Evolutionary conservation across 2,888 invertebrate species (phyloP).

Genomic region (Pristionchus fissidentatus): DNA sequence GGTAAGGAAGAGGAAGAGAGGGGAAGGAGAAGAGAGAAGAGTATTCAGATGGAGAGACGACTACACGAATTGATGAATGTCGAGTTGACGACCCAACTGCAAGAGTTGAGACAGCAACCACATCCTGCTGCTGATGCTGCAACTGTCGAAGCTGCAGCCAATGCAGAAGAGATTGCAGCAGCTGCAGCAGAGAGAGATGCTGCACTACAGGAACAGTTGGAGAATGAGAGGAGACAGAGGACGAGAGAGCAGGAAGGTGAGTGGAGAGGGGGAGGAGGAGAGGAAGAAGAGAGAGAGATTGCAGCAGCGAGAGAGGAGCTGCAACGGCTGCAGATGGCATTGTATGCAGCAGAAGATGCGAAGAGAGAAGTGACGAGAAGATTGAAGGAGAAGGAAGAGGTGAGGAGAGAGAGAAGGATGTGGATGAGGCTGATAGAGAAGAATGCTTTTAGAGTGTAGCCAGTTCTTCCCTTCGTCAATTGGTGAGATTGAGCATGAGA

Average conservation of each 20-base stretch:
- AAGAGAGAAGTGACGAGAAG: constrained; percentile 12
- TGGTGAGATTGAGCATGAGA: constrained; percentile 38
- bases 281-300: background rate
- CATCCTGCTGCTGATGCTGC: background rate
- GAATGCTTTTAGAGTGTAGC: background rate
- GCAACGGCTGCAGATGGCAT: constrained; percentile 9
- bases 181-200: constrained; percentile 5
- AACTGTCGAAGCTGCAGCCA: background rate
- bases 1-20: background rate
- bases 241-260: constrained; percentile 17
- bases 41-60: constrained; percentile 47
- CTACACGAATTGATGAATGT: constrained; percentile 53
- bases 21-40: background rate
- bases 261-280: background rate
- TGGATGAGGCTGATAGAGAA: background rate
- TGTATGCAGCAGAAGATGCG: constrained; percentile 38
- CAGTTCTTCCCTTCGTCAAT: background rate
- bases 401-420: background rate
- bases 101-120: constrained; percentile 44
- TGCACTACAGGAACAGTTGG: background rate
- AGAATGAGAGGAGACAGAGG: constrained; percentile 20
- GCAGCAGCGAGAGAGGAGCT: constrained; percentile 31
- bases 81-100: constrained; percentile 49
- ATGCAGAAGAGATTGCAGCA: background rate
- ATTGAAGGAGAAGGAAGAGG: constrained; percentile 32